Conservation (phyloP, 1,140 invertebrate genomes). For the Oedothorax gibbosus region DNA sequence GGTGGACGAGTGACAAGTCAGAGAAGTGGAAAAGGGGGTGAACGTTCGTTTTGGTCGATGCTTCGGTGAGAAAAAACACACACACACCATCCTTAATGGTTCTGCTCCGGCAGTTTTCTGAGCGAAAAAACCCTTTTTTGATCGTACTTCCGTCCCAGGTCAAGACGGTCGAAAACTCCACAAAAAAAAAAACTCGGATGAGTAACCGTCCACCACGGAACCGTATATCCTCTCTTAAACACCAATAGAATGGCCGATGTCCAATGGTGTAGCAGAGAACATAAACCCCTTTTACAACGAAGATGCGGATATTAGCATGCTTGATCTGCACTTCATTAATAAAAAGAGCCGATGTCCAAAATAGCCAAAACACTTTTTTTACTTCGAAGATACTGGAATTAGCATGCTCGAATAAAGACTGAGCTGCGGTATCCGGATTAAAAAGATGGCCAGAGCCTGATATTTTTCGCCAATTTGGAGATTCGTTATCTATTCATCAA, state of each 20-base stretch:
- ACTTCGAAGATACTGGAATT: no score
- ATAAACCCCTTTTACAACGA: no score
- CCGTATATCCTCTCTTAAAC: conserved; percentile 39
- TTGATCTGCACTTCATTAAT: no score
- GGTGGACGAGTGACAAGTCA: conserved; percentile 38
- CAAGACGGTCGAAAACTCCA: conserved; percentile 39
- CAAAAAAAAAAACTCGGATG: conserved; percentile 36
- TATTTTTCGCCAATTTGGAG: no score
- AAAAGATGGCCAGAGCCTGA: no score
- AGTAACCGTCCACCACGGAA: conserved; percentile 28
- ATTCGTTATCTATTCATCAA: no score
- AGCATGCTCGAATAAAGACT: no score
- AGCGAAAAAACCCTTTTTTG: conserved; percentile 55
- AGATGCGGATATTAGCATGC: no score
- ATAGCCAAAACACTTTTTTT: no score
- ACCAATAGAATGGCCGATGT: background rate
- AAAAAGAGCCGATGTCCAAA: no score
- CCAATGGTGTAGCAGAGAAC: conserved; percentile 1
- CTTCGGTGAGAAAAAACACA: conserved; percentile 42
- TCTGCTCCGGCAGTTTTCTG: conserved; percentile 58
- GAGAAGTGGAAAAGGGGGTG: conserved; percentile 26
- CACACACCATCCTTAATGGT: conserved; percentile 47
- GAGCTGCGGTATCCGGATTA: no score
- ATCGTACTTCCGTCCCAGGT: conserved; percentile 53
- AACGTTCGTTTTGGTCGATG: conserved; percentile 57